Percentiles rank a stretch among this genome's conserved stretches.
Conservation (phyloP, 2,888 invertebrate species). For the Actias luna region DNA sequence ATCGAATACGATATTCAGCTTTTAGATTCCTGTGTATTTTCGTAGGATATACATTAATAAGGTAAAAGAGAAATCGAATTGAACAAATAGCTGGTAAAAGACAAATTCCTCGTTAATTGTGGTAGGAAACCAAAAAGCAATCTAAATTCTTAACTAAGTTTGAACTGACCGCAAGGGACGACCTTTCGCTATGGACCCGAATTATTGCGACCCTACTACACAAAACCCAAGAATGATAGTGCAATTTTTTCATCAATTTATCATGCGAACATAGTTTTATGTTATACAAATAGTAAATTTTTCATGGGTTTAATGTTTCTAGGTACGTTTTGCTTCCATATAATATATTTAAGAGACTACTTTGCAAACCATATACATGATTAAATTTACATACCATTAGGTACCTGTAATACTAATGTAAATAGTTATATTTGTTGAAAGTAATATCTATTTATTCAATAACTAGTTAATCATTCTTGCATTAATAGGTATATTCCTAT, state of each 20-base stretch:
- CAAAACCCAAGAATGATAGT: conserved; percentile 16
- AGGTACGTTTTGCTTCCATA: neutral
- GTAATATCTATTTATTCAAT: no score
- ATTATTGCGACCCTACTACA: conserved; percentile 12
- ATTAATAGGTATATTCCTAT: no score
- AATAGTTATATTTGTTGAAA: no score
- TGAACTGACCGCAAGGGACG: conserved; percentile 23
- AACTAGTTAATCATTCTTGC: no score
- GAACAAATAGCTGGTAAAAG: conserved; percentile 2
- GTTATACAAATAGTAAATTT: neutral
- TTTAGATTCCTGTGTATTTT: neutral
- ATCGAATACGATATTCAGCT: neutral
- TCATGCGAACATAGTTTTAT: neutral
- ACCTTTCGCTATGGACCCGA: conserved; percentile 2
- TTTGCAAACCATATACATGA: no score
- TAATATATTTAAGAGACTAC: no score
- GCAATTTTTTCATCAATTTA: neutral
- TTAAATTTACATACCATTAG: no score
- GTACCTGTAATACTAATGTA: no score
- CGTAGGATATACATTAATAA: neutral
- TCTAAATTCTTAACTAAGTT: conserved; percentile 39
- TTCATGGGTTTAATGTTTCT: neutral
- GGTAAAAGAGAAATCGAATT: neutral
- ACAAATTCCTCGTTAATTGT: conserved; percentile 13
- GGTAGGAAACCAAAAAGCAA: conserved; percentile 19